These are phyloP conservation scores for Hydrozoanthus tunicans DNA, from an alignment of 64 coral and sea anemone species.

Conservation along the genomic window DNA sequence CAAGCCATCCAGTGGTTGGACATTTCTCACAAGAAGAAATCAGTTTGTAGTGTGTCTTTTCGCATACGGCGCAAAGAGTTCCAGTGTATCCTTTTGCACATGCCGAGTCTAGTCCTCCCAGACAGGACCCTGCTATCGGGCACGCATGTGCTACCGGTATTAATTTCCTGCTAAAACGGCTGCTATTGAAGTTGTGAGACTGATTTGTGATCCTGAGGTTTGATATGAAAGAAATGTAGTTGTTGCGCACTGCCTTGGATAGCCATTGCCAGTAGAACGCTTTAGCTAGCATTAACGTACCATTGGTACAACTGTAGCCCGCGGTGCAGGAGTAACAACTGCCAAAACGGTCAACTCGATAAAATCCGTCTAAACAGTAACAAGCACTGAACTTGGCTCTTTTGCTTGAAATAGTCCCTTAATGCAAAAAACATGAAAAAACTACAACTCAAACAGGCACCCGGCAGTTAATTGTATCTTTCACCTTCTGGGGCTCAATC, in stretches of 20 bases:
- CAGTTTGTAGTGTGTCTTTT: background rate
- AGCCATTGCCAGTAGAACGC: slow-evolving; percentile 22
- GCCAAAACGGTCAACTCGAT: slow-evolving; percentile 20
- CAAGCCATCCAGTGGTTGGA: slow-evolving; percentile 1
- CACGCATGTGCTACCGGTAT: background rate
- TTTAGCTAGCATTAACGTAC: background rate
- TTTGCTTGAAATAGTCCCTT: background rate
- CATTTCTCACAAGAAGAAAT: slow-evolving; percentile 19
- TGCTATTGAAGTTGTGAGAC: background rate
- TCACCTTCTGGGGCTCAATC: background rate
- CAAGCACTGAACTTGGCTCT: slow-evolving; percentile 16
- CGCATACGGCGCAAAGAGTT: slow-evolving; percentile 15
- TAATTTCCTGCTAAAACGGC: background rate
- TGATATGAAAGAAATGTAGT: background rate
- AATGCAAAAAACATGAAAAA: background rate
- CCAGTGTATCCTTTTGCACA: slow-evolving; percentile 30
- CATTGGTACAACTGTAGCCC: slow-evolving; percentile 18
- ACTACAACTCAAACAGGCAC: too few relatives aligned
- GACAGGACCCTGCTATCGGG: background rate
- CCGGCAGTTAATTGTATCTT: background rate
- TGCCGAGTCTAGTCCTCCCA: slow-evolving; percentile 7
- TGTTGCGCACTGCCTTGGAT: background rate
- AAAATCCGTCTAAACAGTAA: slow-evolving; percentile 5
- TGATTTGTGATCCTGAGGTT: background rate
- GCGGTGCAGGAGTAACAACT: background rate